phyloP scores from a whole-genome alignment of 2,113 vertebrate genomes.

The Ptyas mucosa region DNA sequence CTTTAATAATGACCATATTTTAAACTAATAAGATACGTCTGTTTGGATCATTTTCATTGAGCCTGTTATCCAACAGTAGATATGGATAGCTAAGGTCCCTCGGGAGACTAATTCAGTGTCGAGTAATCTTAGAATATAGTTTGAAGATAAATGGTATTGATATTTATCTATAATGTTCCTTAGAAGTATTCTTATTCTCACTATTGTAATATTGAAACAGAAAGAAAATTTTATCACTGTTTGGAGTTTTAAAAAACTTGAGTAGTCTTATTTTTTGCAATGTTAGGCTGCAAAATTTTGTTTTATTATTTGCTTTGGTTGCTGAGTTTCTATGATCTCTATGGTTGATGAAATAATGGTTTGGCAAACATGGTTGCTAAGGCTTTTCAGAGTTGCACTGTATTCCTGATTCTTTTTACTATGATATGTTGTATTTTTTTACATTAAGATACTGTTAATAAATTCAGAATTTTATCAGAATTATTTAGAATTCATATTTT shows the following conservation, averaged over 20 bases:
- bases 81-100: not conserved
- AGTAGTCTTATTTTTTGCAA: not conserved
- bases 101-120: not conserved
- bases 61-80: not conserved
- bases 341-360: not conserved
- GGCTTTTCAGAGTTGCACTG: not conserved
- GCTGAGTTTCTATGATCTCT: not conserved
- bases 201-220: not conserved
- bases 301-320: not conserved
- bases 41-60: not conserved
- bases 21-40: not conserved
- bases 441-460: not conserved
- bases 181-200: not conserved
- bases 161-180: not conserved
- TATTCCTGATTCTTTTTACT: not conserved
- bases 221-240: not conserved
- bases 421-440: not conserved
- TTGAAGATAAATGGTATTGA: not conserved
- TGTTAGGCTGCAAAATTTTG: not conserved
- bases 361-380: not conserved
- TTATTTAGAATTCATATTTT: not conserved
- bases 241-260: not conserved
- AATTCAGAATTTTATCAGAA: not conserved
- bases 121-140: not conserved
- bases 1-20: not conserved